Conservation (phyloP, 30 jellyfish, hydroid and myxozoan genomes). For the Catostylus mosaicus region DNA sequence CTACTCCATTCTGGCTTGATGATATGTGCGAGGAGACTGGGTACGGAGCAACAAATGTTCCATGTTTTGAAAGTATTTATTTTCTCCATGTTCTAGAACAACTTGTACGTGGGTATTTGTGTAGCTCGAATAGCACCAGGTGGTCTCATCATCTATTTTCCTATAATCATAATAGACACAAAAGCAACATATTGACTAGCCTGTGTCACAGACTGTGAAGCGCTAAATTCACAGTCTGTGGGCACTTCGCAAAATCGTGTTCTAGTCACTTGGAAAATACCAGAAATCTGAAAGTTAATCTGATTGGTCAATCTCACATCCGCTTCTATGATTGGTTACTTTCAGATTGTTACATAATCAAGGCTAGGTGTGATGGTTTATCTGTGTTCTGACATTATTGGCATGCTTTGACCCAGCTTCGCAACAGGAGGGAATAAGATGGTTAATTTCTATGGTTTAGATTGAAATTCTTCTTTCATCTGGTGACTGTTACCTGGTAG, state of each 20-base stretch:
- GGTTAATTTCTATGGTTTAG: too few species aligned
- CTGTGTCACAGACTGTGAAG: constrained; percentile 26
- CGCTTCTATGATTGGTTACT: too few species aligned
- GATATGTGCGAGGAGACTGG: neutral
- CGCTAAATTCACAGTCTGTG: constrained; percentile 37
- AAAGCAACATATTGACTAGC: constrained; percentile 1
- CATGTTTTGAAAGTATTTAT: neutral
- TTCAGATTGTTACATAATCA: too few species aligned
- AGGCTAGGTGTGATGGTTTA: too few species aligned
- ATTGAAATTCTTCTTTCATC: too few species aligned
- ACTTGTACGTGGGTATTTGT: constrained; percentile 43
- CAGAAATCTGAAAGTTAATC: neutral
- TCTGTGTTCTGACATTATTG: too few species aligned
- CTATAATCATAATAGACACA: neutral
- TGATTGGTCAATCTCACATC: too few species aligned
- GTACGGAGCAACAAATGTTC: neutral
- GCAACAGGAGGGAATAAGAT: too few species aligned
- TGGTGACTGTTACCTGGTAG: too few species aligned
- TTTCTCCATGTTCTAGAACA: constrained; percentile 42
- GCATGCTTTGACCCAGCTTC: too few species aligned
- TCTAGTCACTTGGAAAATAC: constrained; percentile 34
- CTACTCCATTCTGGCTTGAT: constrained; percentile 28
- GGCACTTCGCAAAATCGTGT: constrained; percentile 41
- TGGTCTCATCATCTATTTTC: constrained; percentile 33
- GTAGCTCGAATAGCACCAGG: constrained; percentile 15